Percentiles rank a stretch among this genome's conserved stretches.
These are phyloP conservation scores for Zapornia atra DNA, from an alignment of 2,113 vertebrate species.

Conservation along the genomic window DNA sequence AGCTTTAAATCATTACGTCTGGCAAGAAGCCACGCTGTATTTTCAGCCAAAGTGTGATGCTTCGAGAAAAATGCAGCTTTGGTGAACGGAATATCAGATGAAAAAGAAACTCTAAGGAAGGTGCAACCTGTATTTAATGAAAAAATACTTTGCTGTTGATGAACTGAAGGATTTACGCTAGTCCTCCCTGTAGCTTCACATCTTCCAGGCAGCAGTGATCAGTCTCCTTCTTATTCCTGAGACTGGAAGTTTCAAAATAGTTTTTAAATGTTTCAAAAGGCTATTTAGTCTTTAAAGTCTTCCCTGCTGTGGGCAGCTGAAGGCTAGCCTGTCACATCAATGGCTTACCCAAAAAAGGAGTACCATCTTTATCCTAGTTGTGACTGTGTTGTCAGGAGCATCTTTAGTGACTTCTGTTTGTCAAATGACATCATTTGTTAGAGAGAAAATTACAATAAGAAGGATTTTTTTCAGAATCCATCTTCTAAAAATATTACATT, in stretches of 20 bases:
- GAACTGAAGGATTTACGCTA: not conserved
- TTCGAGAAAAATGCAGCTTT: not conserved
- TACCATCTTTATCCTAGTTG: not conserved
- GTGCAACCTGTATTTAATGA: not conserved
- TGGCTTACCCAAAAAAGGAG: not conserved
- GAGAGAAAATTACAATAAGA: not conserved
- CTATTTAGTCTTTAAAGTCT: not conserved
- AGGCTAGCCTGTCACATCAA: not conserved
- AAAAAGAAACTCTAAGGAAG: not conserved
- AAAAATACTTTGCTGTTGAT: conserved; percentile 27
- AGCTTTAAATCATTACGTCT: conserved; percentile 13
- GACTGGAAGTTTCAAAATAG: not conserved
- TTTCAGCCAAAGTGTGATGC: not conserved
- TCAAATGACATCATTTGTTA: not conserved
- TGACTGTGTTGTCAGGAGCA: not conserved
- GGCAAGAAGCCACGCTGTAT: conserved; percentile 15
- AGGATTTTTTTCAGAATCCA: not conserved
- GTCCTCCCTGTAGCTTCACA: not conserved
- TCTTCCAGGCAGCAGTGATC: not conserved
- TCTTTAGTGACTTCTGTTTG: not conserved
- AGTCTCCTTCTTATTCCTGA: not conserved
- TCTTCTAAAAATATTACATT: not conserved
- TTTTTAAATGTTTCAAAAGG: not conserved
- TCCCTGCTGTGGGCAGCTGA: not conserved
- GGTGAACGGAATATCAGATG: not conserved